phyloP scores from a whole-genome alignment of 2,113 vertebrate species.

The Cheilinus undulatus region DNA sequence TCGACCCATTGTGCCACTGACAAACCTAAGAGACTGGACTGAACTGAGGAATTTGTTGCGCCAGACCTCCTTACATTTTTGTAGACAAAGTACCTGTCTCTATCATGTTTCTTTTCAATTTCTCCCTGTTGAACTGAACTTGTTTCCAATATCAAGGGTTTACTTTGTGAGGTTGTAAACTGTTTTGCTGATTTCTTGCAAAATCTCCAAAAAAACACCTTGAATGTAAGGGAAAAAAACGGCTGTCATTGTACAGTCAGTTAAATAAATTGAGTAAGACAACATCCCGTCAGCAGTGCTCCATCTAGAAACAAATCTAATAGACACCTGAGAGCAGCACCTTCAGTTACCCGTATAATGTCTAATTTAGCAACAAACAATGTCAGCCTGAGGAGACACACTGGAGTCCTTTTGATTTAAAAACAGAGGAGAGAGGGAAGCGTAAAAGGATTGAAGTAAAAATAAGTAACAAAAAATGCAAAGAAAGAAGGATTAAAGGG shows the following conservation, averaged over 20 bases:
- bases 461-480: not conserved
- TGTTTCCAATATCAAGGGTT: not conserved
- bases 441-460: not conserved
- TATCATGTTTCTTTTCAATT: too few species aligned
- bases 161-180: not conserved
- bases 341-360: conserved; percentile 49
- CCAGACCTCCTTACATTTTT: too few species aligned
- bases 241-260: conserved; percentile 15
- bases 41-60: too few species aligned
- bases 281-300: conserved; percentile 35
- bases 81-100: not conserved
- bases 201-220: conserved; percentile 10
- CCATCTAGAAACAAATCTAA: conserved; percentile 48
- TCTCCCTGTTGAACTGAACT: too few species aligned
- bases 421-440: not conserved
- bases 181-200: conserved; percentile 17
- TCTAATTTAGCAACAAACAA: conserved; percentile 61
- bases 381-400: conserved; percentile 45
- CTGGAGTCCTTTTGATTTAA: conserved; percentile 34
- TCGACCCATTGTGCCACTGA: too few species aligned
- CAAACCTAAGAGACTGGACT: too few species aligned
- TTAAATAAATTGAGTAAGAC: conserved; percentile 47
- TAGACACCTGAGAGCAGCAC: conserved; percentile 17
- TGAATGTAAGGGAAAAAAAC: not conserved
- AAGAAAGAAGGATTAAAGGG: not conserved